Base-by-base conservation (phyloP, 1,140 invertebrate genomes). In the Caenorhabditis brenneri region DNA sequence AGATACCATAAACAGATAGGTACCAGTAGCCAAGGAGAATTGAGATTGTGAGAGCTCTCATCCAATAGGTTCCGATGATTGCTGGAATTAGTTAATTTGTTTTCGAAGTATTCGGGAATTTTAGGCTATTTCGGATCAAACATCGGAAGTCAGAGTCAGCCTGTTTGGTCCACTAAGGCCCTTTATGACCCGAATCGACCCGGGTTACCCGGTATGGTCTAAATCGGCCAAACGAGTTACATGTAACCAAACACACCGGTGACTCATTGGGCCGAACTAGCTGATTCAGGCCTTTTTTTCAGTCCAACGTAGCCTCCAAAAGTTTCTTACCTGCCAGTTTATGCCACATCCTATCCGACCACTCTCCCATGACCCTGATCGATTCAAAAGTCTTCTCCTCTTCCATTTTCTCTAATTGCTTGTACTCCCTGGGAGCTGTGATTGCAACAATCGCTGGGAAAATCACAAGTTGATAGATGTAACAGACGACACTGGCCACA, bases 391-490 rank as follows among this genome's bases (percentile, higher is more conserved):
- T 29, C 42, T 74, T 55, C 22, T 49, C 82, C 7, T 55, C 49
- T 39, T 46, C n/a, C 15, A 24, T 27, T 4, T 82, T 81, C 4
- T 53, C 84, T 12, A 78, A 22, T 7, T 51, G 39, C 31, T 82
- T 48, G 80, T 85, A 86, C 89, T 97, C 96, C 87, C 95, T 93
- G 15, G 96, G 95, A 19, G 96, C 96, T 48, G 95, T 95, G 79
- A 97, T 93, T 0, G 96, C 95, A 84, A 87, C 31, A 31, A 87
- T 96, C 16, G 94, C 96, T 6, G 95, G 94, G 91, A 97, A 98
- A 93, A 98, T 96, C 7, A 95, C 97, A 74, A 97, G 92, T 91
- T 98, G 96, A 93, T 95, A 97, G 4, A 97, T 88, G 91, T 97
- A 98, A 4, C 96, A 96, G 88, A 97, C 95, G 60, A 94, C 93